Percentiles rank a stretch among this genome's conserved stretches.
Conservation (phyloP, 2,888 invertebrate genomes). For the Pammene aurita region DNA sequence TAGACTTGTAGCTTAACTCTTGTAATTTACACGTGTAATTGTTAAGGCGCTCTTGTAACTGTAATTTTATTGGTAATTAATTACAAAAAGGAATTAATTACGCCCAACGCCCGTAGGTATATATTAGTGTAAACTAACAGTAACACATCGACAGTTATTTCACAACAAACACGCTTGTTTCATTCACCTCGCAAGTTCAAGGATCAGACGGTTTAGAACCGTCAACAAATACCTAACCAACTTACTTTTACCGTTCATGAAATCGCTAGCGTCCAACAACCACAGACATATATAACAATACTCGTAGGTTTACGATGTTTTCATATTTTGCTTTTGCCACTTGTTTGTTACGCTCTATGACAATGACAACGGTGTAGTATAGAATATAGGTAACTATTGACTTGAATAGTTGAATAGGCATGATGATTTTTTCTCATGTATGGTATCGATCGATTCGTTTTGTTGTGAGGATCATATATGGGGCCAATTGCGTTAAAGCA, state of each 20-base stretch:
- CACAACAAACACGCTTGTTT: conserved; percentile 26
- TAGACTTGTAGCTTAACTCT: too few relatives aligned
- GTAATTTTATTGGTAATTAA: too few relatives aligned
- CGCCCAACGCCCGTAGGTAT: too few relatives aligned
- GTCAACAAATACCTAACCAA: conserved; percentile 19
- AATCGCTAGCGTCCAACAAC: background rate
- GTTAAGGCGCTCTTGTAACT: too few relatives aligned
- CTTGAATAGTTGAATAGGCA: too few relatives aligned
- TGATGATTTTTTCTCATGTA: too few relatives aligned
- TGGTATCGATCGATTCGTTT: too few relatives aligned
- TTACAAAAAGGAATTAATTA: too few relatives aligned
- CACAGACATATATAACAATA: too few relatives aligned
- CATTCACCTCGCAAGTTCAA: conserved; percentile 40
- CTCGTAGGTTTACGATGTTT: background rate
- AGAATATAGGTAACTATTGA: background rate
- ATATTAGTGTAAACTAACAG: conserved; percentile 16
- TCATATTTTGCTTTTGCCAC: conserved; percentile 2
- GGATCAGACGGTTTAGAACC: conserved; percentile 28
- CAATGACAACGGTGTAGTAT: background rate
- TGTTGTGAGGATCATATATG: too few relatives aligned
- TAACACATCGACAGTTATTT: conserved; percentile 18
- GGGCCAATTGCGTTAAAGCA: too few relatives aligned
- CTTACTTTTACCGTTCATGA: background rate
- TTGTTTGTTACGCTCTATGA: conserved; percentile 8
- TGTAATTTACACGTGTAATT: too few relatives aligned